A percentile compares a stretch with the other conserved stretches of the same genome.
Evolutionary conservation across 2,888 invertebrate species (phyloP).

Genomic region (Brachynemurus nebulosus): DNA sequence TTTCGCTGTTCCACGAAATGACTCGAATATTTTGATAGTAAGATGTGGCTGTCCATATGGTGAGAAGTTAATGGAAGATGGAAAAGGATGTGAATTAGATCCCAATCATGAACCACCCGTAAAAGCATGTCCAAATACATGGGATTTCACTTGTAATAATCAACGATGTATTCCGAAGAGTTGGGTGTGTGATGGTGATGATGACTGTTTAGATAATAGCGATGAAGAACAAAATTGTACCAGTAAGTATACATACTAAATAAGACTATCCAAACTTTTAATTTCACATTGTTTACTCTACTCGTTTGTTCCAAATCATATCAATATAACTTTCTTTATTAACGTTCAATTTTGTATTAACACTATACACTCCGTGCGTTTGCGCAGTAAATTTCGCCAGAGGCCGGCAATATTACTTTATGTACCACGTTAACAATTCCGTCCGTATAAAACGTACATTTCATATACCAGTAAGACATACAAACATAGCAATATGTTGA

Average conservation of each 20-base stretch:
- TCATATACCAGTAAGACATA: no score
- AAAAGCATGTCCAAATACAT: conserved; percentile 77
- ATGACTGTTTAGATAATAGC: conserved; percentile 90
- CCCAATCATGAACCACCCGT: conserved; percentile 77
- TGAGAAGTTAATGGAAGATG: conserved; percentile 61
- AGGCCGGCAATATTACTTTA: no score
- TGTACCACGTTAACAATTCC: no score
- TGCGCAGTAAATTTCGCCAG: no score
- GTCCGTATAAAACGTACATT: no score
- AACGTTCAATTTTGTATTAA: no score
- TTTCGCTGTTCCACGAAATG: conserved; percentile 69
- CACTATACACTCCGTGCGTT: no score
- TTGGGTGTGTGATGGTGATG: conserved; percentile 94
- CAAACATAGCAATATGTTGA: no score
- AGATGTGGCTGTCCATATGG: conserved; percentile 91
- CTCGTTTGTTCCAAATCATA: no score
- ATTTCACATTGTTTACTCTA: no score
- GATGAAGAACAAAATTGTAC: conserved; percentile 93
- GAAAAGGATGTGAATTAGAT: conserved; percentile 58
- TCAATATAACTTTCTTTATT: no score
- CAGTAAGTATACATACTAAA: conserved; percentile 55
- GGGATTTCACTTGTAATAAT: conserved; percentile 91
- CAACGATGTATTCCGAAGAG: conserved; percentile 84
- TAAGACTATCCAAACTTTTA: no score
- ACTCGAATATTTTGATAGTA: conserved; percentile 39